Evolutionary conservation across 1,140 invertebrate genomes (phyloP), one percentile per base, ranked within the genome.

Genomic region (Odontomachus brunneus): DNA sequence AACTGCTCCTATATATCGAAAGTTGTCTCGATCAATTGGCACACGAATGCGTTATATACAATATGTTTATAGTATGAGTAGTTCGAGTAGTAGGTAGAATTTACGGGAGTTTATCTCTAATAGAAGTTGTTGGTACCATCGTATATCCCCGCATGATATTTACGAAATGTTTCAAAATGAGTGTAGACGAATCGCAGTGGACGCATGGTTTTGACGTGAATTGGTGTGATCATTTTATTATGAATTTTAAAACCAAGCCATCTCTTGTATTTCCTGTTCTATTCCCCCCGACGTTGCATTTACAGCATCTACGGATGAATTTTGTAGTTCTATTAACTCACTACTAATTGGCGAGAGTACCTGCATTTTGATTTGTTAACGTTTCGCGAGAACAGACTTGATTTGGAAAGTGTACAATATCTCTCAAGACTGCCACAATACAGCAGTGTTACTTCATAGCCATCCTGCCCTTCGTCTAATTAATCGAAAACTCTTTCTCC

Each of bases 151-250:
- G 91, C 91, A 91, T 92, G 88, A 88, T 69, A 86, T 82, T 87
- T 89, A 67, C 83, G 80, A 74, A 88, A 89, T 88, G 89, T 63
- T 84, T 60, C 88, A 85, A 89, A 88, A 87, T 85, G 67, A 91
- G 88, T 89, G 84, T 91, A 90, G 89, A 90, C 86, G 86, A 88
- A 86, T 85, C 85, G 60, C 53, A 89, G 87, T 90, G 86, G 86
- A 91, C 87, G 93, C 93, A 93, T 93, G 93, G 90, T 91, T 91
- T 93, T 91, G 85, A 91, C 80, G 75, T 84, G 72, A 73, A 86
- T 91, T 90, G 83, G 76, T 90, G 88, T 90, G 82, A 86, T 59
- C 60, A 60, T 73, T 86, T 90, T 78, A 82, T 62, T 83, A 85
- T 84, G 59, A 82, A 83, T 86, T 71, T 86, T 53, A 72, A 59